Conservation (phyloP, 2,113 vertebrate species). For the Melanerpes formicivorus region DNA sequence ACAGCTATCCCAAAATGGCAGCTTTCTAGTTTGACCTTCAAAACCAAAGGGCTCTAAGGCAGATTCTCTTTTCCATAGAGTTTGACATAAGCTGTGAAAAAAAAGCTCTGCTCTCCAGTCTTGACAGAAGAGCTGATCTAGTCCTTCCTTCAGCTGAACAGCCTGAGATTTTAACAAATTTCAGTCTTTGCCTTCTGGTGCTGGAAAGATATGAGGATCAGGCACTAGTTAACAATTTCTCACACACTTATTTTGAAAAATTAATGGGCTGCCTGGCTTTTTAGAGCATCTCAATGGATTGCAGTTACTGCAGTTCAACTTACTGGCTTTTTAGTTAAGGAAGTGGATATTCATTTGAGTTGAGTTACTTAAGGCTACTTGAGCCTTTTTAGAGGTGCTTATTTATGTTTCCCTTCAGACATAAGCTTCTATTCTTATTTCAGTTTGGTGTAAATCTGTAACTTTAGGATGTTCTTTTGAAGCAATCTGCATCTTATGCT, state of each 20-base stretch:
- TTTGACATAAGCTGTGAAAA: neutral
- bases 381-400: neutral
- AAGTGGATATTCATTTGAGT: neutral
- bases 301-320: neutral
- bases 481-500: neutral
- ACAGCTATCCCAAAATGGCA: neutral
- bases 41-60: neutral
- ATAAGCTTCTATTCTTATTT: neutral
- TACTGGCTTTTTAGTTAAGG: neutral
- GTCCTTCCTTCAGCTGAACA: neutral
- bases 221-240: neutral
- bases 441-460: neutral
- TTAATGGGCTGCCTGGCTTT: neutral
- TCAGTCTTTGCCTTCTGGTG: neutral
- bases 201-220: neutral
- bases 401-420: neutral
- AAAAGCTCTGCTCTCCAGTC: neutral
- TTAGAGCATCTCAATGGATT: neutral
- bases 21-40: neutral
- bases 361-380: neutral
- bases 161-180: neutral
- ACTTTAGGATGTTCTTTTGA: neutral
- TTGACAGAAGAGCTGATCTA: neutral
- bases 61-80: neutral
- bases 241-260: neutral